phyloP scores from a whole-genome alignment of 2,888 invertebrate species.

The Actias luna region DNA sequence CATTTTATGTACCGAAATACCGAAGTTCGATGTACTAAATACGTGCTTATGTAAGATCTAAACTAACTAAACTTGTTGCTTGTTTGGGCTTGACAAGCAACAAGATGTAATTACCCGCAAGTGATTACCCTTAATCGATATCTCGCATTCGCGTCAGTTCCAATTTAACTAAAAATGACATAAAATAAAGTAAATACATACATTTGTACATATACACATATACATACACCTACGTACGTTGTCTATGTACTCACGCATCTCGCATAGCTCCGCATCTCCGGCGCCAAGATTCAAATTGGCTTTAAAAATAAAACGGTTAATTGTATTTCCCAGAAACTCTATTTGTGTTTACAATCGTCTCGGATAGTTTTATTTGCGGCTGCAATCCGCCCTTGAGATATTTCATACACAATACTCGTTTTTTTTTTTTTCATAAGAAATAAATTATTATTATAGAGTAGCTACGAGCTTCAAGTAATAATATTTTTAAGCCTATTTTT shows the following conservation, averaged over 20 bases:
- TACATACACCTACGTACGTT: no score
- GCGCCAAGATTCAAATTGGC: constrained; percentile 25
- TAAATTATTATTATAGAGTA: neutral
- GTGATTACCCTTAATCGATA: no score
- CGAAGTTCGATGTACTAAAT: no score
- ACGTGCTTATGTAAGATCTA: no score
- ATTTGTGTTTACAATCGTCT: constrained; percentile 50
- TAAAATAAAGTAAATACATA: neutral
- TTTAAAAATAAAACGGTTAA: constrained; percentile 45
- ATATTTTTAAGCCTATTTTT: no score
- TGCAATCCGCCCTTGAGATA: constrained; percentile 41
- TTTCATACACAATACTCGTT: constrained; percentile 21
- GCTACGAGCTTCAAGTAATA: neutral
- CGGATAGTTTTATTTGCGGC: constrained; percentile 42
- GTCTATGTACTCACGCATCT: constrained; percentile 2
- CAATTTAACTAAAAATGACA: no score
- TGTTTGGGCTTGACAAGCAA: no score
- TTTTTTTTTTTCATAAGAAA: constrained; percentile 14
- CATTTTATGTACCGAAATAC: no score
- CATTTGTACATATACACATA: constrained; percentile 19
- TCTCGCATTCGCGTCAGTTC: no score
- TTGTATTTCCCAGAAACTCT: constrained; percentile 56
- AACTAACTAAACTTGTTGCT: no score
- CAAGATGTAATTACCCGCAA: no score
- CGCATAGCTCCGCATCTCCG: neutral